These are phyloP conservation scores for Aurelia aurita DNA, from an alignment of 30 jellyfish, hydroid and myxozoan genomes.

Conservation along the genomic window DNA sequence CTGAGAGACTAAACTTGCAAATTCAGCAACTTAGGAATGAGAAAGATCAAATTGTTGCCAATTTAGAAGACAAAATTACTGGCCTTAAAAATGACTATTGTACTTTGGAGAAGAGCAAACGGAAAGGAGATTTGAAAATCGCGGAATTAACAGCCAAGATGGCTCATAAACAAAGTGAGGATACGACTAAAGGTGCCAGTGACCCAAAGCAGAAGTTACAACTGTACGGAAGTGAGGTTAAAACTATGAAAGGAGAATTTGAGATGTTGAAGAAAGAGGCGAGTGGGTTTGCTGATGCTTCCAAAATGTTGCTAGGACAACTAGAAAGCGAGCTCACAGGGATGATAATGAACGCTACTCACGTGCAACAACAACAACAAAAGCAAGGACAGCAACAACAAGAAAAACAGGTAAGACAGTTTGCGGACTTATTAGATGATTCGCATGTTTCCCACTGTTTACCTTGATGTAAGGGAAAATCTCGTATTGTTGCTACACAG, in stretches of 20 bases:
- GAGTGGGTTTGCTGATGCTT: conserved; percentile 21
- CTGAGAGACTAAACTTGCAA: conserved; percentile 47
- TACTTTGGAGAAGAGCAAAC: conserved; percentile 31
- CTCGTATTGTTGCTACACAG: too few species aligned
- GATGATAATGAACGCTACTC: conserved; percentile 23
- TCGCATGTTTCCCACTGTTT: too few species aligned
- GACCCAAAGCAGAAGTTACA: conserved; percentile 20
- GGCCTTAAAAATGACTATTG: conserved; percentile 21
- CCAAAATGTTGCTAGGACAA: conserved; percentile 31
- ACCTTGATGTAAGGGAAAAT: too few species aligned
- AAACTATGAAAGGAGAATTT: conserved; percentile 47
- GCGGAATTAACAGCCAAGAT: conserved; percentile 61
- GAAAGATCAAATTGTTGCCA: conserved; percentile 35
- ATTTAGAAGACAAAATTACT: conserved; percentile 7
- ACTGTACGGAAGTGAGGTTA: conserved; percentile 14
- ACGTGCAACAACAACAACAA: conserved; percentile 1
- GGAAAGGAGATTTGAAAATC: conserved; percentile 27
- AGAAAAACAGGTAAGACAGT: too few species aligned
- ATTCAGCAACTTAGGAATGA: conserved; percentile 48
- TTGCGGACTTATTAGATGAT: too few species aligned
- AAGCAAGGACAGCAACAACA: neutral
- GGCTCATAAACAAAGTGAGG: conserved; percentile 1
- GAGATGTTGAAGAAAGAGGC: conserved; percentile 65
- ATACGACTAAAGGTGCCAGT: neutral
- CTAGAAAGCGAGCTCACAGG: conserved; percentile 41